Evolutionary conservation across 2,113 vertebrate genomes (phyloP).

Genomic region (Clinocottus analis): DNA sequence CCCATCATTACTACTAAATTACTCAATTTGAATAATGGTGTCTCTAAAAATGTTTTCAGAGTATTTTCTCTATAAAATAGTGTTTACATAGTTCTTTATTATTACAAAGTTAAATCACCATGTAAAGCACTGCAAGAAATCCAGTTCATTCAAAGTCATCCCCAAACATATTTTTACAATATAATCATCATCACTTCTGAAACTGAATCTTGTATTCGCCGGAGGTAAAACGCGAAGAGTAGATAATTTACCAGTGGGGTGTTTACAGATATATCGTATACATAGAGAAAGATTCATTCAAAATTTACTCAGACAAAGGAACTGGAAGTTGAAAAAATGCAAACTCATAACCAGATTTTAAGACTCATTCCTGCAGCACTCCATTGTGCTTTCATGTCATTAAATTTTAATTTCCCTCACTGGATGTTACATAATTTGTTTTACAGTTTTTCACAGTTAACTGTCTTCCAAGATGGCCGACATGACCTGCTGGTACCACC

Average conservation of each 20-base stretch:
- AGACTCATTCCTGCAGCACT: neutral
- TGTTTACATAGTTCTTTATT: neutral
- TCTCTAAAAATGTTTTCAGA: neutral
- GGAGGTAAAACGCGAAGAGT: neutral
- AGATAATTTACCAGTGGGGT: neutral
- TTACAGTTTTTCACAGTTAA: no score
- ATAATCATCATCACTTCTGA: neutral
- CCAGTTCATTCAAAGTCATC: neutral
- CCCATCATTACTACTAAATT: neutral
- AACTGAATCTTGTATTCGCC: neutral
- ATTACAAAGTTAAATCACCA: neutral
- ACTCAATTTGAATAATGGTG: no score
- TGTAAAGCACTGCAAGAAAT: neutral
- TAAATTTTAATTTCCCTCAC: neutral
- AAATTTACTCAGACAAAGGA: no score
- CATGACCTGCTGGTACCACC: no score
- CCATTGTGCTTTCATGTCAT: neutral
- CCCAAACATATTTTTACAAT: neutral
- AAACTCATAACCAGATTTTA: neutral
- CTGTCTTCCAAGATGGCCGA: no score
- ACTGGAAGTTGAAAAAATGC: neutral
- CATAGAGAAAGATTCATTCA: neutral
- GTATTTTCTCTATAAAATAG: neutral
- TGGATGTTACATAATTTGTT: neutral
- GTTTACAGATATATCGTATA: neutral